Evolutionary conservation across 2,797 vertebrate genomes (phyloP).

Genomic region (Manis javanica): DNA sequence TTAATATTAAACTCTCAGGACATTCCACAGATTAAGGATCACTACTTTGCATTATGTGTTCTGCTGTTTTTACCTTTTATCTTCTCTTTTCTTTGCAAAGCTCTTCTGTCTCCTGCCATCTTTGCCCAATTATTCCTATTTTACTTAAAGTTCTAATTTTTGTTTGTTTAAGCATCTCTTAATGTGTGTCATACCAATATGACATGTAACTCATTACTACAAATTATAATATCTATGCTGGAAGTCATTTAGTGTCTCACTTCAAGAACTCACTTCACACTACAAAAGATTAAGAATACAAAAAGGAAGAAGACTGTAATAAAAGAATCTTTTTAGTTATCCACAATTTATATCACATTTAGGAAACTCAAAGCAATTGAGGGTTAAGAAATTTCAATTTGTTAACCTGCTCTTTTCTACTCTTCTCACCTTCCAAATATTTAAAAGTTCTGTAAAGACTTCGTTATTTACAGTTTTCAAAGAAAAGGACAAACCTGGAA

Average conservation of each 20-base stretch:
- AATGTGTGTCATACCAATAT: slow-evolving; percentile 91
- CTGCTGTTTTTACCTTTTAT: neutral
- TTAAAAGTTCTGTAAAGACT: slow-evolving; percentile 78
- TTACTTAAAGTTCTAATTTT: slow-evolving; percentile 56
- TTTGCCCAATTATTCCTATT: neutral
- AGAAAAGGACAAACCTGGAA: slow-evolving; percentile 84
- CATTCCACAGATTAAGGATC: neutral
- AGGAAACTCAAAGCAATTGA: slow-evolving; percentile 82
- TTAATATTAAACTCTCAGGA: neutral
- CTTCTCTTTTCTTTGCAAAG: neutral
- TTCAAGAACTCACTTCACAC: slow-evolving; percentile 88
- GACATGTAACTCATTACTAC: slow-evolving; percentile 85
- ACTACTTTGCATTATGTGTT: neutral
- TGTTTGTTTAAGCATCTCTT: slow-evolving; percentile 85
- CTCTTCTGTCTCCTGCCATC: neutral
- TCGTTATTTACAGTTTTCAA: slow-evolving; percentile 76
- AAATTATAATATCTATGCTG: slow-evolving; percentile 84
- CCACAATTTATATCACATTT: slow-evolving; percentile 77
- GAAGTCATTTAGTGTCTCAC: slow-evolving; percentile 86
- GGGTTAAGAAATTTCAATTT: slow-evolving; percentile 79
- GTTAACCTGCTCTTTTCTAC: slow-evolving; percentile 45
- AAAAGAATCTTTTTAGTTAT: slow-evolving; percentile 82
- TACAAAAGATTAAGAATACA: slow-evolving; percentile 71
- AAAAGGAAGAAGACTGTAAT: slow-evolving; percentile 28
- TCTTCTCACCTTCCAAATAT: slow-evolving; percentile 48